phyloP scores from a whole-genome alignment of 2,113 vertebrate genomes.

The Salvelinus sp. region DNA sequence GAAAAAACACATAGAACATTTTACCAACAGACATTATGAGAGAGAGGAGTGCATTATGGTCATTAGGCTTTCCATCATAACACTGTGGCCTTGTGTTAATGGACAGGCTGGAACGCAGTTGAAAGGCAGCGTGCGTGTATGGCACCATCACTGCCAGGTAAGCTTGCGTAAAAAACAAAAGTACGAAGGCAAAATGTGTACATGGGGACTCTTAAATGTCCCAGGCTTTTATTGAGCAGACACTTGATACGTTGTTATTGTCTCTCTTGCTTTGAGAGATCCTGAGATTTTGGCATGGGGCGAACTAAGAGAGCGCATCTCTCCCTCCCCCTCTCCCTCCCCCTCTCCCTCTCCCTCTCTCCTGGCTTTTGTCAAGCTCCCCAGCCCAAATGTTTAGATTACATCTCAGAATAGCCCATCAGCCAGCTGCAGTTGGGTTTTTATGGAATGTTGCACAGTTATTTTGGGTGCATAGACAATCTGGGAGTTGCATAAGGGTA shows the following conservation, averaged over 20 bases:
- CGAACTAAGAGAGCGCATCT: conserved; percentile 2
- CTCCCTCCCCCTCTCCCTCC: background rate
- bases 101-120: conserved; percentile 8
- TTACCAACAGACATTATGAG: conserved; percentile 35
- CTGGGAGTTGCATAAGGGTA: conserved; percentile 12
- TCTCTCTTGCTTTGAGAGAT: conserved; percentile 13
- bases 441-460: conserved; percentile 35
- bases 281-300: background rate
- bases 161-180: conserved; percentile 7
- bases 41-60: conserved; percentile 2
- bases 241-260: conserved; percentile 48
- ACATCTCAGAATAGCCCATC: conserved; percentile 45
- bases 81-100: conserved; percentile 17
- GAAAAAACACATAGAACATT: conserved; percentile 59
- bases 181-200: conserved; percentile 18
- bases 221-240: conserved; percentile 12
- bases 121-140: conserved; percentile 11
- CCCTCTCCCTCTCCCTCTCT: conserved; percentile 31
- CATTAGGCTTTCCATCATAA: conserved; percentile 36
- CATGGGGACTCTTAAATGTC: conserved; percentile 13
- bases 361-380: conserved; percentile 64
- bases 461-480: conserved; percentile 46
- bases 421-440: conserved; percentile 45
- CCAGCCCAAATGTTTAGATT: conserved; percentile 68
- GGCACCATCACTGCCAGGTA: conserved; percentile 3